Percentiles rank a stretch among this genome's conserved stretches.
These are phyloP conservation scores for Cydia pomonella DNA, from an alignment of 1,140 invertebrate species.

Conservation along the genomic window DNA sequence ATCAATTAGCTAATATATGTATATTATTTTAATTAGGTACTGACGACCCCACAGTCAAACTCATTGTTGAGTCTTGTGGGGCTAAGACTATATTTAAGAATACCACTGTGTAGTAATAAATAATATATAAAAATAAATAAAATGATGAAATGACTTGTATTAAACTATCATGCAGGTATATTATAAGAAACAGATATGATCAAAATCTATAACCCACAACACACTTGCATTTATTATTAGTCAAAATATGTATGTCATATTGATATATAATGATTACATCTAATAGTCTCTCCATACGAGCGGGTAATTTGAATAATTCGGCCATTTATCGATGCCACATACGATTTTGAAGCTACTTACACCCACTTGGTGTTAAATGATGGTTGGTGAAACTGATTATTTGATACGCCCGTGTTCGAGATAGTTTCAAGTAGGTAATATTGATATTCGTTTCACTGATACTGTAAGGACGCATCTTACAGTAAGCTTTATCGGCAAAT, in stretches of 20 bases:
- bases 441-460: neutral
- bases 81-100: no score
- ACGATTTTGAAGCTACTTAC: constrained; percentile 41
- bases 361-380: constrained; percentile 41
- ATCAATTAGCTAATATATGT: no score
- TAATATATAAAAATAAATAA: no score
- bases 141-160: no score
- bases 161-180: no score
- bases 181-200: no score
- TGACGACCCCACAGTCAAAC: no score
- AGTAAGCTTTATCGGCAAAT: neutral
- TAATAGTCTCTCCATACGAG: constrained; percentile 8
- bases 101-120: no score
- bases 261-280: constrained; percentile 20
- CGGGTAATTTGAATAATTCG: constrained; percentile 37
- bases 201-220: constrained; percentile 1
- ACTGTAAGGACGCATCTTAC: neutral
- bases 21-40: no score
- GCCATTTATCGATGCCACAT: constrained; percentile 34
- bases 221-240: constrained; percentile 17
- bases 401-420: constrained; percentile 44
- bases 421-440: constrained; percentile 35
- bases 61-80: no score
- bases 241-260: constrained; percentile 20
- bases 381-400: constrained; percentile 43